A percentile compares a stretch with the other conserved stretches of the same genome.
These are phyloP conservation scores for Sussaba pulchella DNA, from an alignment of 2,888 invertebrate species.

Conservation along the genomic window DNA sequence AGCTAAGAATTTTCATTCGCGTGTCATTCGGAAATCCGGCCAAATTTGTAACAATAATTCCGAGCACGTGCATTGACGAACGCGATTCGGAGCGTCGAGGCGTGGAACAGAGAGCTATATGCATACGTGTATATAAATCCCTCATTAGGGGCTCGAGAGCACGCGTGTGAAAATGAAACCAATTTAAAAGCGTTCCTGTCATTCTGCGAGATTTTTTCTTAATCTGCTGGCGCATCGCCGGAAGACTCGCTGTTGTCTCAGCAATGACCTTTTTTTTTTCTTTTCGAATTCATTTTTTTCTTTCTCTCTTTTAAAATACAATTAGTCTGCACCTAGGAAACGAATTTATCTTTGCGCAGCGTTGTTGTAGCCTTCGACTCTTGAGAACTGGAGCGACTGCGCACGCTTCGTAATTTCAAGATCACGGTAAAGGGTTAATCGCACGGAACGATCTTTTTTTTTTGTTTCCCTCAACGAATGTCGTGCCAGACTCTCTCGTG, in stretches of 20 bases:
- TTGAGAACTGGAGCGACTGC: slow-evolving; percentile 74
- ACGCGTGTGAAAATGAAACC: slow-evolving; percentile 58
- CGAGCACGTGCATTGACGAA: too few relatives aligned
- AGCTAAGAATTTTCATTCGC: too few relatives aligned
- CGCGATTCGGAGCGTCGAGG: too few relatives aligned
- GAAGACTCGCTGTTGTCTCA: slow-evolving; percentile 20
- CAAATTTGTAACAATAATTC: too few relatives aligned
- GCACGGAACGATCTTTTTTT: slow-evolving; percentile 36
- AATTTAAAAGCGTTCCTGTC: slow-evolving; percentile 21
- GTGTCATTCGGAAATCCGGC: too few relatives aligned
- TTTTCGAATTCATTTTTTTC: slow-evolving; percentile 2
- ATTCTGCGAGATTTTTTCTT: too few relatives aligned
- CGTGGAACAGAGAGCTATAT: too few relatives aligned
- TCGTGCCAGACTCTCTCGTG: slow-evolving; percentile 23
- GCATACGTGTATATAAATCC: too few relatives aligned
- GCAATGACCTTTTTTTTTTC: slow-evolving; percentile 22
- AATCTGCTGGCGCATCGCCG: too few relatives aligned
- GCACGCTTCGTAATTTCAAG: slow-evolving; percentile 74
- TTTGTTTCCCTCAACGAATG: neutral
- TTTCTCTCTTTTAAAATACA: slow-evolving; percentile 17
- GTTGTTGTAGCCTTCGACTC: slow-evolving; percentile 43
- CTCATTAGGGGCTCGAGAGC: neutral
- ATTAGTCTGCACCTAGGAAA: slow-evolving; percentile 40
- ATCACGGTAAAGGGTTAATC: slow-evolving; percentile 75
- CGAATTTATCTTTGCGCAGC: too few relatives aligned